A percentile compares a stretch with the other conserved stretches of the same genome.
Conservation (phyloP, 2,797 vertebrate species). For the Cheirogaleus major region DNA sequence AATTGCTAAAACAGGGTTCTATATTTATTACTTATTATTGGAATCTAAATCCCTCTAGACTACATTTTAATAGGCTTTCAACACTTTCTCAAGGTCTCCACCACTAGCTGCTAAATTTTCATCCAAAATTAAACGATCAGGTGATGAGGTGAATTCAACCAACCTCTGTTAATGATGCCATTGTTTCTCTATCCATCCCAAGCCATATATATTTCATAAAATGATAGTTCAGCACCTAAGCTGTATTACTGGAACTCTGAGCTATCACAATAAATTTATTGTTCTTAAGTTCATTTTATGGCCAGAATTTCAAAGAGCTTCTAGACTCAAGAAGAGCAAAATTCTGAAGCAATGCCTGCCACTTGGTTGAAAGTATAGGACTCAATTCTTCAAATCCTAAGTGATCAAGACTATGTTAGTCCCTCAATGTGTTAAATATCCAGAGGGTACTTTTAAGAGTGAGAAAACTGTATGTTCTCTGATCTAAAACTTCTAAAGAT, state of each 20-base stretch:
- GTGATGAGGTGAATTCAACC: background rate
- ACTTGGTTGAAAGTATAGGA: background rate
- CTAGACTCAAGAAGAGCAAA: background rate
- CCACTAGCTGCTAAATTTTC: background rate
- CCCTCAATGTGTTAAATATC: background rate
- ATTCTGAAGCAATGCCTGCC: background rate
- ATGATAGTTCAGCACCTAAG: background rate
- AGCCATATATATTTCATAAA: background rate
- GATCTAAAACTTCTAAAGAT: background rate
- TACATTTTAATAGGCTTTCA: slow-evolving; percentile 34
- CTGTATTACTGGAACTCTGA: background rate
- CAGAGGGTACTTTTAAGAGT: background rate
- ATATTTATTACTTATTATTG: slow-evolving; percentile 23
- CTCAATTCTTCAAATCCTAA: background rate
- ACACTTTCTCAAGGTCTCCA: slow-evolving; percentile 25
- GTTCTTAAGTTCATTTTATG: background rate
- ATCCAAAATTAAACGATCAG: slow-evolving; percentile 38
- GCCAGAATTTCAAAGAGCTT: slow-evolving; percentile 28
- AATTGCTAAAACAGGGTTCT: background rate
- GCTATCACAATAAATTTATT: background rate
- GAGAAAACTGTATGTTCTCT: background rate
- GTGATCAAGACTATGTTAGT: background rate
- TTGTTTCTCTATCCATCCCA: background rate
- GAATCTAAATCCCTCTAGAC: slow-evolving; percentile 23
- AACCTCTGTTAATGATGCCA: background rate